Percentiles rank a stretch among this genome's conserved stretches.
Evolutionary conservation across 2,797 vertebrate genomes (phyloP).

Genomic region (Fringilla coelebs): DNA sequence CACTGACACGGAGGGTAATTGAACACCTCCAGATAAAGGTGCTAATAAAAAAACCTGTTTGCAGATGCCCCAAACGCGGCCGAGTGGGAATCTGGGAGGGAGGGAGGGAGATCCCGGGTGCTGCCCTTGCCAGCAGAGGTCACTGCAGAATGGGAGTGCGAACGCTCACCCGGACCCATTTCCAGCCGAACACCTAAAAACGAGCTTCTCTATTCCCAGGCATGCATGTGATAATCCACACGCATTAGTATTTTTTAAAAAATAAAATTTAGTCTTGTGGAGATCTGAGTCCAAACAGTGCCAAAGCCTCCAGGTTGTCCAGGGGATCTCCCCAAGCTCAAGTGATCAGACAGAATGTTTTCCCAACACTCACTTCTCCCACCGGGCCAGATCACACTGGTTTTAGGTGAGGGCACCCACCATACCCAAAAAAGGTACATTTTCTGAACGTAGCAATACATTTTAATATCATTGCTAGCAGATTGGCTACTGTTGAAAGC

Average conservation of each 20-base stretch:
- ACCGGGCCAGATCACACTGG: not conserved
- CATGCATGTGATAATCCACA: not conserved
- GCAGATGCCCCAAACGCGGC: not conserved
- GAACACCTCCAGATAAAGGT: not conserved
- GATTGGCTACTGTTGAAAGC: not conserved
- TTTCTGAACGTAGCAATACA: not conserved
- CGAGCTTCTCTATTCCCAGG: not conserved
- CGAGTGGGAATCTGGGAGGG: not conserved
- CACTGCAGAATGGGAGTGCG: slow-evolving; percentile 58
- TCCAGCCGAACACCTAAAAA: not conserved
- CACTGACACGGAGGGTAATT: not conserved
- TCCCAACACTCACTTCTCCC: not conserved
- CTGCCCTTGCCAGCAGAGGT: slow-evolving; percentile 66
- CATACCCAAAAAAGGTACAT: not conserved
- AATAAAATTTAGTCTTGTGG: not conserved
- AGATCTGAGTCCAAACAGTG: not conserved
- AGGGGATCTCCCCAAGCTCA: not conserved
- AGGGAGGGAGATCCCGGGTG: not conserved
- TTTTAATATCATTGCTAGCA: not conserved
- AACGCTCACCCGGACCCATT: not conserved
- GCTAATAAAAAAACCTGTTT: not conserved
- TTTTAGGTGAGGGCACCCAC: not conserved
- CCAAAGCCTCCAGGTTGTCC: not conserved
- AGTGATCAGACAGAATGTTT: accelerated
- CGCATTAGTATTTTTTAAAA: not conserved